Percentiles rank a stretch among this genome's conserved stretches.
Conservation (phyloP, 2,888 invertebrate genomes). For the Scaptomyza polygonia region DNA sequence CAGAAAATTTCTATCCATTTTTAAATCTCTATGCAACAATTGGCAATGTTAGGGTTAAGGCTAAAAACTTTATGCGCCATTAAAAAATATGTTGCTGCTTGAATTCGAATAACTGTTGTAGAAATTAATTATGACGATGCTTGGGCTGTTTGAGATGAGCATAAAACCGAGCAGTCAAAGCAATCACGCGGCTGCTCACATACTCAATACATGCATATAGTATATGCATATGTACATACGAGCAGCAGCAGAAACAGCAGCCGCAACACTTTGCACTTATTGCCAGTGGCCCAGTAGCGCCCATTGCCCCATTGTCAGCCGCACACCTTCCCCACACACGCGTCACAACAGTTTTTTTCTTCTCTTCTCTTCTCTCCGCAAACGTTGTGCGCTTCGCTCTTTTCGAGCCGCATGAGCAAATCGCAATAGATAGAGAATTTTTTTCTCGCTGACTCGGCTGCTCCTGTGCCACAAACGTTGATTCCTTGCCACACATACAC, state of each 20-base stretch:
- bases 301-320: conserved; percentile 29
- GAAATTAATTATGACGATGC: not conserved
- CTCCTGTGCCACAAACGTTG: conserved; percentile 51
- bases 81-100: not conserved
- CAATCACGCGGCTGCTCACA: conserved; percentile 8
- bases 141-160: conserved; percentile 6
- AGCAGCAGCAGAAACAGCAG: conserved; percentile 14
- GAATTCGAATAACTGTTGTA: conserved; percentile 23
- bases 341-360: not conserved
- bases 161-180: conserved; percentile 3
- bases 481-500: conserved; percentile 57
- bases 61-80: conserved; percentile 13
- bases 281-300: conserved; percentile 16
- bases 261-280: conserved; percentile 63
- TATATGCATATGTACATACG: not conserved
- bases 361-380: conserved; percentile 6
- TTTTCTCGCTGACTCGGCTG: conserved; percentile 62
- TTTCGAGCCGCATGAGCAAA: conserved; percentile 78
- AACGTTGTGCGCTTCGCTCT: conserved; percentile 69
- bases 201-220: conserved; percentile 3
- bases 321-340: conserved; percentile 14
- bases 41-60: not conserved
- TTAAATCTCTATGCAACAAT: not conserved
- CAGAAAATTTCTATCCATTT: conserved; percentile 3
- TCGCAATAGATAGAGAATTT: conserved; percentile 83